These are phyloP conservation scores for Zingel zingel DNA, from an alignment of 2,113 vertebrate species.

Conservation along the genomic window DNA sequence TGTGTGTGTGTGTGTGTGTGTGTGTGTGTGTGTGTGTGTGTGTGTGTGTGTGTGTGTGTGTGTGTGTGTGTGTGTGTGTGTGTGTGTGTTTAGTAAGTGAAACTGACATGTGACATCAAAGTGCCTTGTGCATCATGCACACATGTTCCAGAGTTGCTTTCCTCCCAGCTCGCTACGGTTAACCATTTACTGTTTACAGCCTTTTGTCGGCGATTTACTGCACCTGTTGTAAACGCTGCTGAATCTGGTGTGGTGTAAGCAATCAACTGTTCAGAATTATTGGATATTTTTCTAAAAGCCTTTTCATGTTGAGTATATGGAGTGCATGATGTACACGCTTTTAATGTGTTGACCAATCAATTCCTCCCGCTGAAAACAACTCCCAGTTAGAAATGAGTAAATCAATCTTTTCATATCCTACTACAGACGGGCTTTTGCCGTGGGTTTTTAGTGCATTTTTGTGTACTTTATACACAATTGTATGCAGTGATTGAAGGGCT, in stretches of 20 bases:
- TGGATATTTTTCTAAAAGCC: conserved; percentile 72
- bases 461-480: conserved; percentile 69
- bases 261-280: conserved; percentile 55
- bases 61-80: too few relatives aligned
- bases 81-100: not conserved
- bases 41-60: too few relatives aligned
- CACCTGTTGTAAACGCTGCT: conserved; percentile 62
- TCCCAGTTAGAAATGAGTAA: conserved; percentile 63
- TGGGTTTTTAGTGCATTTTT: conserved; percentile 74
- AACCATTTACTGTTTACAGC: conserved; percentile 55
- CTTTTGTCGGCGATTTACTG: conserved; percentile 41
- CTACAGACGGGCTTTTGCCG: conserved; percentile 34
- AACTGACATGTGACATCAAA: conserved; percentile 34
- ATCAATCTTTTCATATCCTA: conserved; percentile 73
- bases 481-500: conserved; percentile 71
- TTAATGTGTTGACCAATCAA: conserved; percentile 76
- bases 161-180: conserved; percentile 13
- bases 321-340: conserved; percentile 65
- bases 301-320: conserved; percentile 68
- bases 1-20: too few relatives aligned
- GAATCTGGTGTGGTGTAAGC: conserved; percentile 42
- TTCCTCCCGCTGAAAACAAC: conserved; percentile 60
- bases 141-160: conserved; percentile 23
- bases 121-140: conserved; percentile 7
- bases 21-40: too few relatives aligned